Evolutionary conservation across 2,888 invertebrate genomes (phyloP).

Genomic region (Pseudococcus jackbeardsleyi): DNA sequence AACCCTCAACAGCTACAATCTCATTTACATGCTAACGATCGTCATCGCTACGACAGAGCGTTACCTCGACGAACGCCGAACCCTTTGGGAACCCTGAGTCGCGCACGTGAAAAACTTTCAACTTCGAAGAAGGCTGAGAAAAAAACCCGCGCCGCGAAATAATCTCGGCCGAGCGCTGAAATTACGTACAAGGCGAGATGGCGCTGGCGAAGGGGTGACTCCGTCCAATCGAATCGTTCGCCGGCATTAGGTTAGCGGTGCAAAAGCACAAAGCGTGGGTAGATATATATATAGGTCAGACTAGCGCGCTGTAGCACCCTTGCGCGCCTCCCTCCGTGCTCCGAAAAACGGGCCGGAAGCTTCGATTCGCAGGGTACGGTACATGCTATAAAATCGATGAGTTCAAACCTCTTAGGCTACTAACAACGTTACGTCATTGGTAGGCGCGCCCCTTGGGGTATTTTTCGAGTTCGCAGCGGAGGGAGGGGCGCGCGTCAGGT

Average conservation of each 20-base stretch:
- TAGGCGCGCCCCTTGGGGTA: constrained; percentile 19
- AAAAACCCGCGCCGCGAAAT: neutral
- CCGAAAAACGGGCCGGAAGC: neutral
- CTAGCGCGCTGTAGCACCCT: constrained; percentile 25
- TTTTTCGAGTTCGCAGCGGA: neutral
- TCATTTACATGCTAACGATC: too few relatives aligned
- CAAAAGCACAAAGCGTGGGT: constrained; percentile 12
- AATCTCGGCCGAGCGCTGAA: neutral
- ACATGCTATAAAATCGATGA: constrained; percentile 21
- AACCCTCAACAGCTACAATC: too few relatives aligned
- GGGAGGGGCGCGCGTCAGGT: neutral
- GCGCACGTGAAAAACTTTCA: neutral
- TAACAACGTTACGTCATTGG: constrained; percentile 40
- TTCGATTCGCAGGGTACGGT: neutral
- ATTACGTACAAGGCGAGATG: neutral
- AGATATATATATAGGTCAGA: constrained; percentile 22
- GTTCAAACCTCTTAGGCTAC: constrained; percentile 35
- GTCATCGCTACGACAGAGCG: too few relatives aligned
- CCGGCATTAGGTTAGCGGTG: constrained; percentile 34
- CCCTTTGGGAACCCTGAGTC: neutral
- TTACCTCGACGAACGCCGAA: too few relatives aligned
- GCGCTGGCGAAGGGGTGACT: neutral
- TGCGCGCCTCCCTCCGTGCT: neutral
- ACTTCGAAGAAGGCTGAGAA: neutral
- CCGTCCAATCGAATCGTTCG: neutral